Conservation (phyloP, 2,113 vertebrate genomes). For the Orycteropus afer region DNA sequence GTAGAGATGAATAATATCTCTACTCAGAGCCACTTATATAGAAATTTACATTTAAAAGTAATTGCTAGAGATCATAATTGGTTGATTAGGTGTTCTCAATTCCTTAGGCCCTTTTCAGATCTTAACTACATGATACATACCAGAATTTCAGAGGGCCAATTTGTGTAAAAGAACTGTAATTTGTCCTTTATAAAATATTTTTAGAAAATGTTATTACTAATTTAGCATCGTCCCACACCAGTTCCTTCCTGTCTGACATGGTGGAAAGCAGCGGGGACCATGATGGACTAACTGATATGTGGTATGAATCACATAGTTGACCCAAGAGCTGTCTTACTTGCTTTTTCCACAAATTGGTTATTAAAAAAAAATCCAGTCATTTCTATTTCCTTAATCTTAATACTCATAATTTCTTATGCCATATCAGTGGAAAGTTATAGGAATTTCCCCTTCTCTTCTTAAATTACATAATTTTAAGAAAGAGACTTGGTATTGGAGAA, state of each 20-base stretch:
- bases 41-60: conserved; percentile 55
- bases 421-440: not conserved
- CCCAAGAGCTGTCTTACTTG: not conserved
- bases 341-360: not conserved
- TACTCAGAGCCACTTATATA: conserved; percentile 29
- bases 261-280: not conserved
- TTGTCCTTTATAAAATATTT: conserved; percentile 43
- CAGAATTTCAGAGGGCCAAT: conserved; percentile 34
- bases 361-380: not conserved
- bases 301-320: not conserved
- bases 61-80: conserved; percentile 51
- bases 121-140: conserved; percentile 44
- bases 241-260: not conserved
- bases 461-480: too few relatives aligned
- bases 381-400: conserved; percentile 8
- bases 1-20: conserved; percentile 56
- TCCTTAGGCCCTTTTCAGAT: conserved; percentile 54
- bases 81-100: conserved; percentile 59
- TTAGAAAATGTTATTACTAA: not conserved
- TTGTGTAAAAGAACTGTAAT: conserved; percentile 52
- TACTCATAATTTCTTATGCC: not conserved
- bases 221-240: not conserved
- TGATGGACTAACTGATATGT: not conserved
- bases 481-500: too few relatives aligned
- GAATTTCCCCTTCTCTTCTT: not conserved